phyloP scores from a whole-genome alignment of 2,797 vertebrate genomes.

The Lacerta viridis region DNA sequence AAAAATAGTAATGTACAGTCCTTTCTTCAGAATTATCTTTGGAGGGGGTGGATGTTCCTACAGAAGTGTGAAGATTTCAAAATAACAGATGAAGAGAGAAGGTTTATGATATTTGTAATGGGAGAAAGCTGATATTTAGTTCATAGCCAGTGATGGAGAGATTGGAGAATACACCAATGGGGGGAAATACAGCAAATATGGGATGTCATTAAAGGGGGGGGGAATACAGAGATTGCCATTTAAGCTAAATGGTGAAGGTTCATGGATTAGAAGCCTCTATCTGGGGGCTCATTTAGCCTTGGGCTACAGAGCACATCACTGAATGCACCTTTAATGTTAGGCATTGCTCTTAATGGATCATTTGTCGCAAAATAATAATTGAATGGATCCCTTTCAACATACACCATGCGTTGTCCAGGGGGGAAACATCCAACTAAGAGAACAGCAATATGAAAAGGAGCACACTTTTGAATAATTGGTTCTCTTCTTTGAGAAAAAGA shows the following conservation, averaged over 20 bases:
- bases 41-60: too few species aligned
- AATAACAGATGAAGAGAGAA: conserved; percentile 1
- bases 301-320: neutral
- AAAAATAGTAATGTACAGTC: neutral
- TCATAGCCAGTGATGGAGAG: neutral
- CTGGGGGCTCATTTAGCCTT: conserved; percentile 52
- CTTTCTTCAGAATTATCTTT: neutral
- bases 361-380: conserved; percentile 60
- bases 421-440: conserved; percentile 10
- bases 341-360: conserved; percentile 53
- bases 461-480: neutral
- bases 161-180: rapidly evolving
- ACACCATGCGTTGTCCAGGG: conserved; percentile 12
- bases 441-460: neutral
- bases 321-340: conserved; percentile 42
- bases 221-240: conserved; percentile 1
- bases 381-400: conserved; percentile 53
- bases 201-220: conserved; percentile 26
- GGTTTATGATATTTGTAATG: conserved; percentile 9
- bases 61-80: neutral
- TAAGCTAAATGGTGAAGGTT: conserved; percentile 52
- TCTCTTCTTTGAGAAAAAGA: neutral
- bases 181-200: conserved; percentile 24
- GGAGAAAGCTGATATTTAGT: neutral
- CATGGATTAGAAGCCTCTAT: conserved; percentile 34